Percentiles rank a stretch among this genome's conserved stretches.
These are phyloP conservation scores for Lepidurus apus DNA, from an alignment of 1,140 invertebrate genomes.

Conservation along the genomic window DNA sequence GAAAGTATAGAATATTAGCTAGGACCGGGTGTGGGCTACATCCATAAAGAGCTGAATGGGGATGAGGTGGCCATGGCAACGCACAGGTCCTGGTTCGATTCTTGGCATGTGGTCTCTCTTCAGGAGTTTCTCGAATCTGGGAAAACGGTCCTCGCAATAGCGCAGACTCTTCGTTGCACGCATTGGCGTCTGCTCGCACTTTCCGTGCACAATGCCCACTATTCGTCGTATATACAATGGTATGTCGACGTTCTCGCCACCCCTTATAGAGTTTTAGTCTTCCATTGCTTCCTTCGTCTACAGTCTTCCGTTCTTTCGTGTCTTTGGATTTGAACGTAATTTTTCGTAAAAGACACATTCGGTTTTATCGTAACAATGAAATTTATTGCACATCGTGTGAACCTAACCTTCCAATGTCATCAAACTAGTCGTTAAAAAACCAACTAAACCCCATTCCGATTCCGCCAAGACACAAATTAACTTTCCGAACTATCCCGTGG, in stretches of 20 bases:
- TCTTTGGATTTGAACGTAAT: neutral
- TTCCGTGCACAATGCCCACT: conserved; percentile 2
- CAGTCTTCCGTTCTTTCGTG: conserved; percentile 6
- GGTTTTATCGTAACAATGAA: neutral
- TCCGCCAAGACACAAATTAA: neutral
- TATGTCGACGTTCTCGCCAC: neutral
- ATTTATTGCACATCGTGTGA: neutral
- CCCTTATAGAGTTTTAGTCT: neutral
- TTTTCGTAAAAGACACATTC: neutral
- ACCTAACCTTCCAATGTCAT: neutral
- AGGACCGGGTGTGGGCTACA: neutral
- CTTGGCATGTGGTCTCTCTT: conserved; percentile 5
- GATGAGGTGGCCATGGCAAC: conserved; percentile 9
- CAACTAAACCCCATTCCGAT: neutral
- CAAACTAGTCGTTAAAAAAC: neutral
- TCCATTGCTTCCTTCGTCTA: neutral
- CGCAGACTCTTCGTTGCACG: conserved; percentile 16
- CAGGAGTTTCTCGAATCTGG: neutral
- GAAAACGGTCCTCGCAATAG: neutral
- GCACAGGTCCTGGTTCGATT: conserved; percentile 1
- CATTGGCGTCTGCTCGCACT: conserved; percentile 20
- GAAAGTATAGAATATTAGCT: neutral
- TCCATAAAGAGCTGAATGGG: neutral
- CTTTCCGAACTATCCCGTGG: no score
- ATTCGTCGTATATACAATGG: conserved; percentile 1